Evolutionary conservation across 2,888 invertebrate species (phyloP).

Genomic region (Kryphioiulus occultus): DNA sequence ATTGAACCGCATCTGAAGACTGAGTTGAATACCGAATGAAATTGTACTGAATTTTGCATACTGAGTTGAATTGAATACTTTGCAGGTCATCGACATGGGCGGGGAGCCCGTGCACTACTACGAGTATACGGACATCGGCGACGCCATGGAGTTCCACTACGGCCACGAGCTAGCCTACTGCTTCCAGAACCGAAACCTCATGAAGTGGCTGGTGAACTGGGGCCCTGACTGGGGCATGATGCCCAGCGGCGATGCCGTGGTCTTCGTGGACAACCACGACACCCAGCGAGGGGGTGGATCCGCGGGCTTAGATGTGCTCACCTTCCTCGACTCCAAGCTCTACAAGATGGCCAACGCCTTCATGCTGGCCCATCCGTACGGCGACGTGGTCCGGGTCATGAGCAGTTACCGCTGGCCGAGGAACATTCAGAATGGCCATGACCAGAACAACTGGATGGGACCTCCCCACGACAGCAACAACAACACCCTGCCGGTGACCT

Average conservation of each 20-base stretch:
- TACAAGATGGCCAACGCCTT: constrained; percentile 85
- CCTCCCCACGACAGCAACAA: constrained; percentile 73
- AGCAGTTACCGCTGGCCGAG: constrained; percentile 79
- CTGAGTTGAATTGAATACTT: too few species aligned
- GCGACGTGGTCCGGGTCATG: constrained; percentile 81
- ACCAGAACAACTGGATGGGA: constrained; percentile 62
- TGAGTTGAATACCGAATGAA: too few species aligned
- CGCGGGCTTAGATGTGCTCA: constrained; percentile 69
- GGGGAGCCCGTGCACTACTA: constrained; percentile 64
- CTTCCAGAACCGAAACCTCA: constrained; percentile 69
- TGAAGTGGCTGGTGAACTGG: constrained; percentile 59
- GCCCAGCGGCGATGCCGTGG: constrained; percentile 69
- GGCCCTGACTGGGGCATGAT: constrained; percentile 59
- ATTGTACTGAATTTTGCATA: too few species aligned
- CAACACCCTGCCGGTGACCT: constrained; percentile 72
- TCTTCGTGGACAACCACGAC: constrained; percentile 91
- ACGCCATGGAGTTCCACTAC: constrained; percentile 80
- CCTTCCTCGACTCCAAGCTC: constrained; percentile 71
- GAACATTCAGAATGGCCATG: constrained; percentile 59
- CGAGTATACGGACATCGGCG: constrained; percentile 62
- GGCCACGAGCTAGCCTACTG: constrained; percentile 68
- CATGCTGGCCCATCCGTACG: constrained; percentile 86
- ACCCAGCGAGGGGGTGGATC: constrained; percentile 81
- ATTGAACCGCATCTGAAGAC: too few species aligned
- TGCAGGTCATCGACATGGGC: constrained; percentile 76